Conservation (phyloP, 2,113 vertebrate species). For the Microcebus jonahi region DNA sequence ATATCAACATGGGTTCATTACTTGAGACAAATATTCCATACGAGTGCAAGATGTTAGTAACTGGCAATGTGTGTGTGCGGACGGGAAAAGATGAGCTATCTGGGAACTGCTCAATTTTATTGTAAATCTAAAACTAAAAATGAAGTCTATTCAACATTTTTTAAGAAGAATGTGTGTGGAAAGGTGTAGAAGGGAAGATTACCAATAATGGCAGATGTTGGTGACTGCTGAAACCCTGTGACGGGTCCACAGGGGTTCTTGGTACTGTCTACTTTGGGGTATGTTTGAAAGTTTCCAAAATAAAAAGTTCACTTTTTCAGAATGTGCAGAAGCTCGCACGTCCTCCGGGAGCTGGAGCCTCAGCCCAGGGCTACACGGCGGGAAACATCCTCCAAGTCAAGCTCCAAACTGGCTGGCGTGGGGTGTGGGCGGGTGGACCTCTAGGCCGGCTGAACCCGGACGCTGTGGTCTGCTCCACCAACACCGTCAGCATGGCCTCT, state of each 20-base stretch:
- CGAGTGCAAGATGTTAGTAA: neutral
- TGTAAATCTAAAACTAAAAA: neutral
- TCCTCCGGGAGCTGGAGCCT: neutral
- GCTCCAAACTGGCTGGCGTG: neutral
- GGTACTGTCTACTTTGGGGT: neutral
- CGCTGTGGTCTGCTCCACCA: fast-evolving
- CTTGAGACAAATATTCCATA: no score
- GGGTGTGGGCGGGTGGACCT: neutral
- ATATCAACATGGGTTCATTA: fast-evolving
- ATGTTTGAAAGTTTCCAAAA: neutral
- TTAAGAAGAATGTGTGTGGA: neutral
- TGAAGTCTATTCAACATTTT: neutral
- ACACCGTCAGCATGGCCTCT: fast-evolving
- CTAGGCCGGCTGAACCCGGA: no score
- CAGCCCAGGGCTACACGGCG: neutral
- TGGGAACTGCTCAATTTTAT: neutral
- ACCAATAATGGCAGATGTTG: neutral
- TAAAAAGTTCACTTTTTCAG: neutral
- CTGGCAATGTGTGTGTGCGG: fast-evolving
- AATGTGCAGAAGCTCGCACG: neutral
- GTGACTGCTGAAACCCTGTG: neutral
- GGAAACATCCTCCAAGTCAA: neutral
- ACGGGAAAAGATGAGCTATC: no score
- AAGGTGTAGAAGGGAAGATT: neutral
- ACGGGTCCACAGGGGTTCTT: neutral